Conservation (phyloP, 2,113 vertebrate species). For the Tupaia tana region DNA sequence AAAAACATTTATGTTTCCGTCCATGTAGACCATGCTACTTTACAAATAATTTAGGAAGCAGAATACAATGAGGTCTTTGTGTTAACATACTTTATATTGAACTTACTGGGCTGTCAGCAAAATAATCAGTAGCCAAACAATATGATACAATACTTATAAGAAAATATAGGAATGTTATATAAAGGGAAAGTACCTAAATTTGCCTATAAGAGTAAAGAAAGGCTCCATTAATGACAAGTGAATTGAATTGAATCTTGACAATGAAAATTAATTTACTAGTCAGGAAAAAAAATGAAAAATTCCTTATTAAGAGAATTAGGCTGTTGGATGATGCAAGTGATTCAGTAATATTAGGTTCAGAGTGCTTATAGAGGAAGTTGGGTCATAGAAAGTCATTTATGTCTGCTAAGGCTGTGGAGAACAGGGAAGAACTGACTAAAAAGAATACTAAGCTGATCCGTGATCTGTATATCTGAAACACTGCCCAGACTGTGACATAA, state of each 20-base stretch:
- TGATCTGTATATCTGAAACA: constrained; percentile 7
- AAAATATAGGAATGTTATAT: background rate
- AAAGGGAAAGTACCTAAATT: background rate
- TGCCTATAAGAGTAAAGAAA: background rate
- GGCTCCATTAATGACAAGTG: background rate
- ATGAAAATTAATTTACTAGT: background rate
- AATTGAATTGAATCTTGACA: background rate
- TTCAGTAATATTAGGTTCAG: background rate
- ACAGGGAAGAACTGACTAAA: background rate
- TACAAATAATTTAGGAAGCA: background rate
- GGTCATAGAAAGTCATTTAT: background rate
- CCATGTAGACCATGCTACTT: background rate
- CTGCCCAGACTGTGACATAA: background rate
- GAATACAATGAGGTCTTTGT: background rate
- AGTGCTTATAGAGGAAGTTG: background rate
- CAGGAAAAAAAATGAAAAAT: background rate
- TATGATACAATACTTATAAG: background rate
- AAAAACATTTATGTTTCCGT: background rate
- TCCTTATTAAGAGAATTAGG: background rate
- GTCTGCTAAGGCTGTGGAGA: background rate
- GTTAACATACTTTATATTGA: background rate
- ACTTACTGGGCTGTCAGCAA: background rate
- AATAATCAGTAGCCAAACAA: background rate
- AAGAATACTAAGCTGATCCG: background rate
- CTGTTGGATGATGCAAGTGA: background rate